Conservation (phyloP, 1,140 invertebrate genomes). For the Lanistes nyassanus region DNA sequence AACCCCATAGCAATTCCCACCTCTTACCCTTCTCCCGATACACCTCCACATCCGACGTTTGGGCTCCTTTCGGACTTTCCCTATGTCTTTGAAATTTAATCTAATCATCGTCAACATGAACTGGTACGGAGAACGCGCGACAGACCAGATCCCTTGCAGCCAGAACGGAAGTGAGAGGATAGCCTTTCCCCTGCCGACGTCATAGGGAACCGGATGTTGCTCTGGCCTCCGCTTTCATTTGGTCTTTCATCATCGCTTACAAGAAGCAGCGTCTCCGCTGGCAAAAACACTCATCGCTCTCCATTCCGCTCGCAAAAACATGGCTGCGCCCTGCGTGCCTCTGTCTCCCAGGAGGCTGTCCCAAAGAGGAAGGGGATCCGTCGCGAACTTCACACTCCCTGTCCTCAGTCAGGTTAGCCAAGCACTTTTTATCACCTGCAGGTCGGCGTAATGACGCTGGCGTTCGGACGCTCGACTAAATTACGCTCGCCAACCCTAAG, state of each 20-base stretch:
- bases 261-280: not conserved
- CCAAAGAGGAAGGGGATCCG: not conserved
- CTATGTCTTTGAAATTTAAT: no score
- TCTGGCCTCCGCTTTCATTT: not conserved
- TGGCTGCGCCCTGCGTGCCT: conserved; percentile 2
- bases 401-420: not conserved
- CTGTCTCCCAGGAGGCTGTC: not conserved
- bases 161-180: no score
- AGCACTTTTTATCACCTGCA: not conserved
- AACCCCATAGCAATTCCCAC: no score
- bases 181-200: no score
- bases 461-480: no score
- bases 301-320: not conserved
- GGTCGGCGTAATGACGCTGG: not conserved
- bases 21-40: no score
- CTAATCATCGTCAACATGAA: no score
- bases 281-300: not conserved
- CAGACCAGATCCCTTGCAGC: no score
- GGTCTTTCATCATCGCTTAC: conserved; percentile 1
- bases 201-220: not conserved
- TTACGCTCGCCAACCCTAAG: no score
- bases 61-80: no score
- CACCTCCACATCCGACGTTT: no score
- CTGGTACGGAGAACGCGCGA: no score
- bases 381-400: not conserved